Evolutionary conservation across 1,140 invertebrate species (phyloP), one percentile per base, ranked within the genome.

Genomic region (Hypothenemus hampei): DNA sequence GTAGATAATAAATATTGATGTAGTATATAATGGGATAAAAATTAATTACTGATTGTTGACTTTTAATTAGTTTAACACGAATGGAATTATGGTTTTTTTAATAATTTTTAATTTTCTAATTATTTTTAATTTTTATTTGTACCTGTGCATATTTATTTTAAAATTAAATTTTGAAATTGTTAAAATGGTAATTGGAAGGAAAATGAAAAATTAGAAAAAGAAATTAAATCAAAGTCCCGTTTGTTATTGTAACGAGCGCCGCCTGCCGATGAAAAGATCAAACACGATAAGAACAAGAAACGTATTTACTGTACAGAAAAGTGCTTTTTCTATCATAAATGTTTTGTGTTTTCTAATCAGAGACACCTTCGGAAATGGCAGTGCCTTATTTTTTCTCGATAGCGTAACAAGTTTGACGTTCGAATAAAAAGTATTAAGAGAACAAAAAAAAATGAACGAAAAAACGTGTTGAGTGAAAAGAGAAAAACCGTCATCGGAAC

Each of bases 311-410:
- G 11, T 51, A 57, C 55, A 57, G 48, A 46, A 57, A 57, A 50
- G 48, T 56, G 44, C 45, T 56, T 43, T 56, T 56, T 31, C 55
- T 50, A 49, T 15, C 8, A 47, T 31, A 47, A 11, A 31, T 43
- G 19, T 43, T 20, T 21, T 21, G 15, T 40, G 18, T 50, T 31
- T n/a, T 50, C 55, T 57, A 57, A 57, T 57, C 55, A 49, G 33
- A 51, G 50, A 55, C 43, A 48, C 23, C 23, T 39, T 49, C 10
- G 64, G 61, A 65, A 64, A 68, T 67, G 66, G 65, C 65, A 69
- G 68, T 69, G 68, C 66, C 65, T 69, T 69, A 69, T 68, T 66
- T 68, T 59, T 56, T 35, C 43, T n/a, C n/a, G 22, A 44, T 53
- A 52, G 52, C 48, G 52, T 41, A 47, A 53, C n/a, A n/a, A n/a